phyloP scores from a whole-genome alignment of 2,888 invertebrate species.

The Meganola albula region DNA sequence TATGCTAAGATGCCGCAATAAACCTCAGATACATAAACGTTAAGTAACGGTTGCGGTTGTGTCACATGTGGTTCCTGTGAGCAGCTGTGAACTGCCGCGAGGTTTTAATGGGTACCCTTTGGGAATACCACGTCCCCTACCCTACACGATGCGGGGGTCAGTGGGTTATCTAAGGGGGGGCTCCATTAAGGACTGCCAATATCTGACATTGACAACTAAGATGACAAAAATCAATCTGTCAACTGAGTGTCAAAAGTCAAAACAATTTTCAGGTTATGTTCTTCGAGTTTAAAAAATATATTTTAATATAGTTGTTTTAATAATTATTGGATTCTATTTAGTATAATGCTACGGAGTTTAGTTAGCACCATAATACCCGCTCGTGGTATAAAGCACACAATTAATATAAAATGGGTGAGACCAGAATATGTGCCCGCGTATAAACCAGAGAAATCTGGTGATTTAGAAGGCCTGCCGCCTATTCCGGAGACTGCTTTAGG shows the following conservation, averaged over 20 bases:
- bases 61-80: too few relatives aligned
- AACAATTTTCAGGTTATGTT: slow-evolving; percentile 27
- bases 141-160: too few relatives aligned
- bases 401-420: slow-evolving; percentile 87
- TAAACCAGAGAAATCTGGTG: slow-evolving; percentile 84
- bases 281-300: not conserved
- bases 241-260: too few relatives aligned
- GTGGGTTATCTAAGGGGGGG: too few relatives aligned
- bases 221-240: not conserved
- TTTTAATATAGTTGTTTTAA: not conserved
- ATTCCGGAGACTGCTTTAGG: slow-evolving; percentile 74
- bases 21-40: too few relatives aligned
- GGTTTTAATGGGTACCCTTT: too few relatives aligned
- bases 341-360: slow-evolving; percentile 52
- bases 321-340: not conserved
- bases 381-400: slow-evolving; percentile 80
- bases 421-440: slow-evolving; percentile 82
- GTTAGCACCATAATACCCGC: slow-evolving; percentile 57
- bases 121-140: too few relatives aligned
- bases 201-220: not conserved
- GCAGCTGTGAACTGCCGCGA: too few relatives aligned
- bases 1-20: too few relatives aligned
- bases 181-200: too few relatives aligned
- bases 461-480: slow-evolving; percentile 76
- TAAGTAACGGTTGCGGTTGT: too few relatives aligned